Evolutionary conservation across 2,113 vertebrate genomes (phyloP).

Genomic region (Thomomys bottae): DNA sequence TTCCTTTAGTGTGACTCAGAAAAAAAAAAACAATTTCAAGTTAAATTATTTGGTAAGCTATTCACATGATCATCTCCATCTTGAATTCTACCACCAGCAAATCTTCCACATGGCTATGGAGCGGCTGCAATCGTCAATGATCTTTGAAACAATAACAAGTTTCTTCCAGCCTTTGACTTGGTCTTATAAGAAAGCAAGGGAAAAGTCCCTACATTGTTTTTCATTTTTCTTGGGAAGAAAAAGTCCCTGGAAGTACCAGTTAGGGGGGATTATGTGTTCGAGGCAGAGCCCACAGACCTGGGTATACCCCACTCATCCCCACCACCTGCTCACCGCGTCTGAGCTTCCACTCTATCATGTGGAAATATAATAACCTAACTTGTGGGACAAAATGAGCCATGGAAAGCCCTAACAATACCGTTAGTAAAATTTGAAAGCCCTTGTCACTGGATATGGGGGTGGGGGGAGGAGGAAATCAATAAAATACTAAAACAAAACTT

Average conservation of each 20-base stretch:
- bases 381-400: not conserved
- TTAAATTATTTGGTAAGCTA: not conserved
- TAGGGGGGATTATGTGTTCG: not conserved
- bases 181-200: not conserved
- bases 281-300: too few species aligned
- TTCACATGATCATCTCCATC: not conserved
- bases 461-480: too few species aligned
- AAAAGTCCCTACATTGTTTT: conserved; percentile 44
- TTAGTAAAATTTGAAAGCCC: not conserved
- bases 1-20: not conserved
- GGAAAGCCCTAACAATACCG: not conserved
- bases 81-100: not conserved
- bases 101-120: not conserved
- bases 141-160: not conserved
- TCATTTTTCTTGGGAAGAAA: not conserved
- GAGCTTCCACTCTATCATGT: not conserved
- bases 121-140: not conserved
- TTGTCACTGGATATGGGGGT: not conserved
- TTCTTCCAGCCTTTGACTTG: not conserved
- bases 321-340: too few species aligned
- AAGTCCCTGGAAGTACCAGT: not conserved
- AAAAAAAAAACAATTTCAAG: not conserved
- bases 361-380: not conserved
- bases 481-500: too few species aligned
- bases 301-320: accelerated